Percentiles rank a stretch among this genome's conserved stretches.
phyloP scores from a whole-genome alignment of 2,113 vertebrate species.

The Piprites chloris region DNA sequence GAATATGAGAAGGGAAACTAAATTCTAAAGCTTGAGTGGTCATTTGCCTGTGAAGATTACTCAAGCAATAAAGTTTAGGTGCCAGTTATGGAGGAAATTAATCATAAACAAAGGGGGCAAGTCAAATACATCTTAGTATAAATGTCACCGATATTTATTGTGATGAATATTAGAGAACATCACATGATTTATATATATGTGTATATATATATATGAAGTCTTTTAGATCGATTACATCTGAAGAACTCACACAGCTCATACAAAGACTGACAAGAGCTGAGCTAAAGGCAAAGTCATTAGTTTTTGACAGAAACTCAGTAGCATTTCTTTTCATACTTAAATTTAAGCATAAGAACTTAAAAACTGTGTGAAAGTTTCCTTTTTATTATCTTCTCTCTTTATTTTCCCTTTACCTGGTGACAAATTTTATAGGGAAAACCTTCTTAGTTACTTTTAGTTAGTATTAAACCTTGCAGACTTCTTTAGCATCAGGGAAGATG shows the following conservation, averaged over 20 bases:
- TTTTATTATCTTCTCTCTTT: neutral
- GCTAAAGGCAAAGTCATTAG: neutral
- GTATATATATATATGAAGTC: neutral
- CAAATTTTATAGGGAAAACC: neutral
- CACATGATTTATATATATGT: neutral
- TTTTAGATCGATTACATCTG: neutral
- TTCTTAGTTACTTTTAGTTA: neutral
- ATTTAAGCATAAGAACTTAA: neutral
- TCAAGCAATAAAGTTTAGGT: neutral
- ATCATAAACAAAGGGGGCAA: neutral
- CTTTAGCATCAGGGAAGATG: neutral
- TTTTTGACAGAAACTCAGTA: neutral
- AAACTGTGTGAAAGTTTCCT: neutral
- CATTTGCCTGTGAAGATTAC: neutral
- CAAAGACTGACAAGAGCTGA: neutral
- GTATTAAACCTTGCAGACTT: neutral
- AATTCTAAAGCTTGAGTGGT: neutral
- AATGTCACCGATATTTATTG: neutral
- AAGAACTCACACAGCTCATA: neutral
- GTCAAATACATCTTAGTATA: neutral
- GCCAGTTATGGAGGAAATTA: neutral
- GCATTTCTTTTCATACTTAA: neutral
- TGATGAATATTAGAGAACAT: neutral
- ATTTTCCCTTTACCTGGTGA: neutral
- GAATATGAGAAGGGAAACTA: neutral